These are phyloP conservation scores for Eulemur mongoz DNA, from an alignment of 2,797 vertebrate genomes.

Conservation along the genomic window DNA sequence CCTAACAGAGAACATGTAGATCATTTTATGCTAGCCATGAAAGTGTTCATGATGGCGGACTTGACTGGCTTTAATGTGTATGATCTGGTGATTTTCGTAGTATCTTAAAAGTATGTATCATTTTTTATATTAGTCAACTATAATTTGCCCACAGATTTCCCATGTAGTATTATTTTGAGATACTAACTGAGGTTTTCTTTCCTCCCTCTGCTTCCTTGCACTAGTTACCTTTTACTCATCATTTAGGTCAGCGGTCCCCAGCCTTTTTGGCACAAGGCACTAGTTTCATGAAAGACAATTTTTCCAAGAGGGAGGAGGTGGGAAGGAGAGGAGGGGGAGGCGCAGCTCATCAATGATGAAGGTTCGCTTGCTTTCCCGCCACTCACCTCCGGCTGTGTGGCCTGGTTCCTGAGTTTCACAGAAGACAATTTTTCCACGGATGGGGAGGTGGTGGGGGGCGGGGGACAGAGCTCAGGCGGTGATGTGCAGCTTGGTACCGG, in stretches of 20 bases:
- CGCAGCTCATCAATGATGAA: too few relatives aligned
- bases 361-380: too few relatives aligned
- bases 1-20: neutral
- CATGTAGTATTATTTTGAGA: slow-evolving; percentile 2
- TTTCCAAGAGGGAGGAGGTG: too few relatives aligned
- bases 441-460: too few relatives aligned
- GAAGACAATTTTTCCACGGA: too few relatives aligned
- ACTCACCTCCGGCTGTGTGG: too few relatives aligned
- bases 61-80: neutral
- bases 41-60: neutral
- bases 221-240: neutral
- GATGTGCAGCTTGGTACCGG: too few relatives aligned
- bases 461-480: too few relatives aligned
- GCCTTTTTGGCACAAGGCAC: too few relatives aligned
- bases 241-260: neutral
- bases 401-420: too few relatives aligned
- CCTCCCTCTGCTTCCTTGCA: neutral
- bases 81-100: neutral
- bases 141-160: neutral
- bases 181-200: neutral
- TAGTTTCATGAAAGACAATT: too few relatives aligned
- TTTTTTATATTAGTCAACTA: slow-evolving; percentile 11
- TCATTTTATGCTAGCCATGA: neutral
- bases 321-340: too few relatives aligned
- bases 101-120: neutral